Base-by-base conservation (phyloP, 2,113 vertebrate species). In the Cnemophilus loriae region DNA sequence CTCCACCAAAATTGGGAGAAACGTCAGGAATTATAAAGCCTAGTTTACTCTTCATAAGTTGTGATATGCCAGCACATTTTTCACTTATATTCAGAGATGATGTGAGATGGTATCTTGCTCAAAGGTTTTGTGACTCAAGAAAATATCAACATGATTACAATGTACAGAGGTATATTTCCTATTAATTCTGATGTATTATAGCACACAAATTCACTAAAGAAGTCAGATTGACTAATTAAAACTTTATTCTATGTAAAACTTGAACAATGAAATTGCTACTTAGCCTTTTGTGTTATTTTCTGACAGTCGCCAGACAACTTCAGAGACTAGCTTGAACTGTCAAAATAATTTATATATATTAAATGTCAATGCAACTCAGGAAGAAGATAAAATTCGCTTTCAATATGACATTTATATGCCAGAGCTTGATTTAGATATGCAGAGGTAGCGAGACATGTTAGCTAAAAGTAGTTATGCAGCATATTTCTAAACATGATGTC, bases 401-500 rank as follows among this genome's bases (percentile, higher is more conserved):
- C 82, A 89, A 52, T 96, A 90, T 98, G 97, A 96, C 97, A 97
- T 97, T 97, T 98, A 97, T 95, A 95, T 97, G 93, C 85, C 79
- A 95, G 71, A 52, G 76, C 87, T 98, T 97, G 95, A 97, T 98
- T 97, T 98, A 97, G 90, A 97, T 93, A 97, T 97, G 91, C 97
- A 98, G 93, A 96, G 79, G 92, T 96, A 98, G 93, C 63, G 96
- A 98, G 94, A 64, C 90, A 96, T 60, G 73, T 71, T 96, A 93
- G 88, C 90, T 94, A 95, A 97, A 98, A 97, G 89, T 81, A 97
- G 87, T 89, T 89, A 90, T 84, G 59, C 89, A 94, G 92, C 60
- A 79, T 95, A 97, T 98, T 98, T 98, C 96, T 97, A 97, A 98
- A 97, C 96, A 97, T 87, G 93, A 97, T 97, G 94, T 97, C 90